phyloP scores from a whole-genome alignment of 2,888 invertebrate genomes.

The Pseudoips prasinana region DNA sequence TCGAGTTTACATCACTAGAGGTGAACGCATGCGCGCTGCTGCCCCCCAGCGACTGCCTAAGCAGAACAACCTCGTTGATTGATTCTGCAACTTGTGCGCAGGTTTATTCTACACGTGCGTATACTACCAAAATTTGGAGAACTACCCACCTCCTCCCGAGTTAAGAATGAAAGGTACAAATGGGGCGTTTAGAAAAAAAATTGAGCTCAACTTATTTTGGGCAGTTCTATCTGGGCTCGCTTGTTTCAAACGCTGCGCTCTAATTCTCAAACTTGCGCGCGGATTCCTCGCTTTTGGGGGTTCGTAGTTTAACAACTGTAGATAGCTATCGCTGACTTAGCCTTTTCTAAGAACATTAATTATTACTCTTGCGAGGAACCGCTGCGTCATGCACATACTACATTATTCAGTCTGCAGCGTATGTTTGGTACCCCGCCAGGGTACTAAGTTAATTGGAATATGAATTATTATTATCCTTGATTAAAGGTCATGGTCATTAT shows the following conservation, averaged over 20 bases:
- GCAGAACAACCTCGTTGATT: slow-evolving; percentile 72
- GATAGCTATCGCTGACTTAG: too few relatives aligned
- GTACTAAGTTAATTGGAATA: too few relatives aligned
- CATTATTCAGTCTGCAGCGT: too few relatives aligned
- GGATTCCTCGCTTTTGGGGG: slow-evolving; percentile 9
- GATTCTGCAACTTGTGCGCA: slow-evolving; percentile 77
- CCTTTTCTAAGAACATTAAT: too few relatives aligned
- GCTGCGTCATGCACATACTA: too few relatives aligned
- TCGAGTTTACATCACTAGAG: slow-evolving; percentile 51
- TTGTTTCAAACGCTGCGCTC: slow-evolving; percentile 45
- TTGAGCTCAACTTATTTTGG: slow-evolving; percentile 38
- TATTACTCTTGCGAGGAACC: too few relatives aligned
- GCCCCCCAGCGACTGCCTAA: slow-evolving; percentile 55
- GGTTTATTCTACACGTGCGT: slow-evolving; percentile 61
- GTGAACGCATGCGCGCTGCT: slow-evolving; percentile 61
- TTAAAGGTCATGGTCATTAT: too few relatives aligned
- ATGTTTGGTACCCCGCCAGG: too few relatives aligned
- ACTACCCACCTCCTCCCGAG: slow-evolving; percentile 35
- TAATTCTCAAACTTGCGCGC: slow-evolving; percentile 25
- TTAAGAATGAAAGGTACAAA: slow-evolving; percentile 16
- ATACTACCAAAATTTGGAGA: slow-evolving; percentile 51
- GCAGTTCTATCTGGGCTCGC: slow-evolving; percentile 42
- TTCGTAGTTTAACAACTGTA: too few relatives aligned
- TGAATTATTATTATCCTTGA: too few relatives aligned
- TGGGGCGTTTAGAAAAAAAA: slow-evolving; percentile 30